phyloP scores from a whole-genome alignment of 2,888 invertebrate genomes.

The Oxystoma pomonae region DNA sequence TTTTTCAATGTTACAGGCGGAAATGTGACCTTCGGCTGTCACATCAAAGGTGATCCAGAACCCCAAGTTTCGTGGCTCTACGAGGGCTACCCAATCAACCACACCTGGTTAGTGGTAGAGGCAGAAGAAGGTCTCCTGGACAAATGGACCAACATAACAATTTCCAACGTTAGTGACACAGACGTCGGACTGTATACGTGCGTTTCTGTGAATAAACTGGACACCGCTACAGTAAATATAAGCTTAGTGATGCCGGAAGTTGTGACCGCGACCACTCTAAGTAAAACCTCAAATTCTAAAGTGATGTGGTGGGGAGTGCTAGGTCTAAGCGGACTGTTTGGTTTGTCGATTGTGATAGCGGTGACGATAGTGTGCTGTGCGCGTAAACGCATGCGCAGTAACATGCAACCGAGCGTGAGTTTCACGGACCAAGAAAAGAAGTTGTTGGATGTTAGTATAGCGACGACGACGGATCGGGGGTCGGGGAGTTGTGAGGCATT shows the following conservation, averaged over 20 bases:
- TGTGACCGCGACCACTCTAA: conserved; percentile 73
- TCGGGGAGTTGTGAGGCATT: conserved; percentile 55
- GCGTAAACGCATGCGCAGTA: conserved; percentile 58
- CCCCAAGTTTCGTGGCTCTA: conserved; percentile 80
- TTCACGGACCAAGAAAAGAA: conserved; percentile 88
- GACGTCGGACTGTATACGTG: conserved; percentile 86
- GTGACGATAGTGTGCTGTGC: conserved; percentile 58
- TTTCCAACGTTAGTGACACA: conserved; percentile 74
- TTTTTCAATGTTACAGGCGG: conserved; percentile 51
- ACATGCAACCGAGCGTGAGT: conserved; percentile 74
- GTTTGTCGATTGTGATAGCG: conserved; percentile 55
- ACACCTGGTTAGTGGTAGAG: conserved; percentile 49
- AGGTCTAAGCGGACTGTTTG: conserved; percentile 64
- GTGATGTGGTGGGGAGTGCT: conserved; percentile 68
- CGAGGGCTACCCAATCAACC: conserved; percentile 64
- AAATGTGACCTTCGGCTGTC: conserved; percentile 77
- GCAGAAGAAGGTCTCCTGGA: conserved; percentile 48
- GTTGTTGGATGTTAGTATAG: conserved; percentile 74
- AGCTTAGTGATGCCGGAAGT: conserved; percentile 64
- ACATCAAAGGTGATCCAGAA: conserved; percentile 77
- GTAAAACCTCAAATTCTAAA: conserved; percentile 67
- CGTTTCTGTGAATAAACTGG: conserved; percentile 65
- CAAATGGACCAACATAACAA: conserved; percentile 76
- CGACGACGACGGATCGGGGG: conserved; percentile 60
- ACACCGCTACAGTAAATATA: conserved; percentile 58